These are phyloP conservation scores for Ladona fulva DNA, from an alignment of 1,140 invertebrate genomes.

Conservation along the genomic window DNA sequence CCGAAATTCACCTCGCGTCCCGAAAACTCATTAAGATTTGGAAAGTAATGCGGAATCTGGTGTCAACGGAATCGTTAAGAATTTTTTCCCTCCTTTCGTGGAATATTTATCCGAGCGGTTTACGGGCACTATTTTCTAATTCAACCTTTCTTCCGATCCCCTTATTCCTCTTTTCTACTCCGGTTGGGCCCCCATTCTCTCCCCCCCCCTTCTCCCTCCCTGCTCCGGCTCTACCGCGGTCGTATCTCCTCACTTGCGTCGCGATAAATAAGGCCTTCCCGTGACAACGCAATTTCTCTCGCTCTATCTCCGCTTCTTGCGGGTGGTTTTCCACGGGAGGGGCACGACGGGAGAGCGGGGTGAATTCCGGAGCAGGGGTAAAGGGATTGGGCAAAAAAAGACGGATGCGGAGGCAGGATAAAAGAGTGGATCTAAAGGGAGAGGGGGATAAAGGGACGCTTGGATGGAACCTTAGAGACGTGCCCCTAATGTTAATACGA, in stretches of 20 bases:
- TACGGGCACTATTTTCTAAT: not conserved
- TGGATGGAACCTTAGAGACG: not conserved
- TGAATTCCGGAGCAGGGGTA: not conserved
- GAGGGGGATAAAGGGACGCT: not conserved
- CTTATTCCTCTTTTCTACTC: not conserved
- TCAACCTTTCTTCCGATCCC: not conserved
- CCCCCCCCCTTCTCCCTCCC: not conserved
- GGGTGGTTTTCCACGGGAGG: not conserved
- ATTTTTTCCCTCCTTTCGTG: too few relatives aligned
- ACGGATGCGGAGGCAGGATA: not conserved
- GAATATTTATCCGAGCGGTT: too few relatives aligned
- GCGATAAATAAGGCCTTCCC: not conserved
- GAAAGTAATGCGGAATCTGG: too few relatives aligned
- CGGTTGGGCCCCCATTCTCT: not conserved
- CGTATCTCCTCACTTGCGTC: not conserved
- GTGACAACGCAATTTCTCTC: constrained; percentile 8
- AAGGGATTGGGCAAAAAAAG: not conserved
- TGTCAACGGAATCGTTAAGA: too few relatives aligned
- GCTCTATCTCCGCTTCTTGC: not conserved
- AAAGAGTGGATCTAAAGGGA: not conserved
- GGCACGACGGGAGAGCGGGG: not conserved
- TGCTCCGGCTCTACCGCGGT: not conserved
- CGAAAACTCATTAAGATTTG: too few relatives aligned
- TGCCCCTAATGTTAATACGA: too few relatives aligned
- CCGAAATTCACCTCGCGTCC: too few relatives aligned